Percentiles rank a stretch among this genome's conserved stretches.
These are phyloP conservation scores for Lasaia peninsularis DNA, from an alignment of 1,140 invertebrate genomes.

Conservation along the genomic window DNA sequence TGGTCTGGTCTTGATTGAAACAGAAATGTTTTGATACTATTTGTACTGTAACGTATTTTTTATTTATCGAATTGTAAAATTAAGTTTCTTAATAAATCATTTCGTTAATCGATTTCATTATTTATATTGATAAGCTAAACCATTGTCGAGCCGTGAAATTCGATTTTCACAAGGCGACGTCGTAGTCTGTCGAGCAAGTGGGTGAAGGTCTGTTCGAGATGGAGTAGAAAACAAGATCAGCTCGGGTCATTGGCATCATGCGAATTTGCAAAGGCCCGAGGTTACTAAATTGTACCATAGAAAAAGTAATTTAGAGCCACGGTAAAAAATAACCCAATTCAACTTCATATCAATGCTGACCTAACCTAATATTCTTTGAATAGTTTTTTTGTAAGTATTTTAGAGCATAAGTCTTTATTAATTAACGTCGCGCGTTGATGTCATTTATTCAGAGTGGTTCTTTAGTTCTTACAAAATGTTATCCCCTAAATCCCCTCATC, in stretches of 20 bases:
- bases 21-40: constrained; percentile 11
- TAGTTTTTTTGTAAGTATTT: no score
- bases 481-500: no score
- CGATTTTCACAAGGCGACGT: constrained; percentile 54
- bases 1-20: background rate
- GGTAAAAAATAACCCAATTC: background rate
- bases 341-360: background rate
- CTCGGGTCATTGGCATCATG: constrained; percentile 31
- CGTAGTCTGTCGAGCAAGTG: constrained; percentile 39
- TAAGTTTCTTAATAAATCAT: constrained; percentile 72
- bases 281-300: background rate
- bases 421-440: no score
- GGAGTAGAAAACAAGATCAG: constrained; percentile 48
- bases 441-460: no score
- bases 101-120: constrained; percentile 66
- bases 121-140: constrained; percentile 41
- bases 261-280: background rate
- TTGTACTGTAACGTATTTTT: constrained; percentile 20
- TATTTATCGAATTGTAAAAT: constrained; percentile 44
- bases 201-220: constrained; percentile 57
- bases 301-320: background rate
- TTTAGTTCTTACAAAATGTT: no score
- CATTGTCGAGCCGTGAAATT: constrained; percentile 55
- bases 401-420: no score
- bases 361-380: no score